Base-by-base conservation (phyloP, 2,888 invertebrate genomes). In the Lasioglossum villosulum region DNA sequence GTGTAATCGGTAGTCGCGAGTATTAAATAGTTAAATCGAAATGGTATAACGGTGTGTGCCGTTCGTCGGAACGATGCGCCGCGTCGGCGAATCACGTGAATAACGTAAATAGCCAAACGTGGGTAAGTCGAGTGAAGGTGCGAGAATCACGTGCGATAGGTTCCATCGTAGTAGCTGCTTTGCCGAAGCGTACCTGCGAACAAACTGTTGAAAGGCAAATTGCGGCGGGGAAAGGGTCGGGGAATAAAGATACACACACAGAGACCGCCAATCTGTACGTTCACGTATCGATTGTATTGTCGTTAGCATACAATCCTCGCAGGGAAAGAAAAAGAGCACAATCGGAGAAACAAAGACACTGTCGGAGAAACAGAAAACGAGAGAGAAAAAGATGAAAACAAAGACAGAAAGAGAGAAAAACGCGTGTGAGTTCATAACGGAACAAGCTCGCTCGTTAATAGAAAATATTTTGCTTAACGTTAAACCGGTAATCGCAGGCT, bases 241-340 rank as follows among this genome's bases (percentile, higher is more conserved):
- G 74, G 56, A 84, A 83, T 75, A 75, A 81, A 81, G 48, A 84
- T 39, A n/a, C 70, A 70, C 70, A 39, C 70, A 37, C 72, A 8
- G 63, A 63, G 16, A 83, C 73, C 72, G 75, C 63, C 63, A 68
- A 68, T 42, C 84, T 82, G 68, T 82, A 70, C 73, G 80, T 82
- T 82, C 82, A 72, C 82, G 88, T 86, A 80, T 90, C 88, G 90
- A 91, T 89, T 91, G 91, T 92, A 93, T 92, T 89, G 75, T 87
- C 87, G 82, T 82, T 72, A 82, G 59, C 72, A 39, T 84, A 86
- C 91, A 90, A 91, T 85, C 86, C 84, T 88, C 90, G 84, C 86
- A 83, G 75, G 80, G 73, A 68, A 56, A 80, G 79, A 83, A 77
- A 80, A 73, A 71, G 34, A 82, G 77, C 63, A 63, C 6, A 19